Base-by-base conservation (phyloP, 2,797 vertebrate species). In the Scomberomorus guttatus region DNA sequence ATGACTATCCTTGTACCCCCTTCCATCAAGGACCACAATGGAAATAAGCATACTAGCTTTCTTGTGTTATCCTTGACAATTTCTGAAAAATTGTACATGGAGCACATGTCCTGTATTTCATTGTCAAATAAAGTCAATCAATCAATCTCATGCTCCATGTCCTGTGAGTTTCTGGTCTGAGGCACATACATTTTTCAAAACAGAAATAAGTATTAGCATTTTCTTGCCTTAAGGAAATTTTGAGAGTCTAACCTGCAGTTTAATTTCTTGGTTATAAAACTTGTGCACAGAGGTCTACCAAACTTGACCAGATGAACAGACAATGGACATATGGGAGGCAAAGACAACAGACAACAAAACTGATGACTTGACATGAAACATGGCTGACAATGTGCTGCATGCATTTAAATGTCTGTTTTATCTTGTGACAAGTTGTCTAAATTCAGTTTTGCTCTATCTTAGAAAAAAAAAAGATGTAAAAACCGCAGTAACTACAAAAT, bases 301-400 rank as follows among this genome's bases (percentile, higher is more conserved):
- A 8, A 66, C 52, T 14, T 65, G 10, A 57, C 6, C 2, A 1
- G 4, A 81, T 24, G 12, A 58, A 77, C 22, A 6, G 58, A 71
- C 7, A 34, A 1, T 54, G 46, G 20, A 79, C 22, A 72, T 27
- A 61, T 62, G 34, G 44, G 55, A 75, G 15, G 0, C 18, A 74
- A 70, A 60, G 14, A 78, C 14, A 65, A 48, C 72, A 25, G 12
- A 3, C 25, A 83, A 74, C 15, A 66, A 60, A 72, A 55, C 1
- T 13, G 15, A 66, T 74, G 34, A 68, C 0, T n/a, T 64, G 57
- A 73, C 51, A 65, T 13, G 60, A 37, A 81, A 61, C 48, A 39
- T 68, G 56, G 34, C 22, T 29, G 50, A 18, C 52, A 46, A 5
- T 59, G 18, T 37, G 27, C 27, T 24, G 5, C 7, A 64, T 82